Evolutionary conservation across 2,113 vertebrate genomes (phyloP).

Genomic region (Phrynosoma blainvillii): DNA sequence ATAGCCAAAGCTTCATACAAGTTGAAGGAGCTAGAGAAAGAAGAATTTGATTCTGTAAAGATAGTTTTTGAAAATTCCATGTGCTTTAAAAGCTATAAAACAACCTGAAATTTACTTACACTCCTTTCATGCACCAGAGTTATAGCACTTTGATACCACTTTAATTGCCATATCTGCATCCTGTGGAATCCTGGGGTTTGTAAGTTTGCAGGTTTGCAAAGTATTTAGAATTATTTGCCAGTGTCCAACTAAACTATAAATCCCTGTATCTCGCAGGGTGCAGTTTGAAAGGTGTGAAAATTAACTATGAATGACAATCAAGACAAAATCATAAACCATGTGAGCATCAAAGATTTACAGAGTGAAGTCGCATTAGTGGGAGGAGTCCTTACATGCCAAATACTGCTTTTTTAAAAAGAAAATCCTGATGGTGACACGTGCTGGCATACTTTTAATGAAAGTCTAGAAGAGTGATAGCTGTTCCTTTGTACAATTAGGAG

Average conservation of each 20-base stretch:
- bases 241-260: no score
- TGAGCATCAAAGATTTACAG: background rate
- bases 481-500: no score
- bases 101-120: background rate
- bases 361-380: background rate
- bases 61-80: background rate
- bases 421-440: no score
- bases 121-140: no score
- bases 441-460: no score
- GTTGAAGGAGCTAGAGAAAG: conserved; percentile 80
- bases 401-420: background rate
- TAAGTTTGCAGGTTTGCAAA: no score
- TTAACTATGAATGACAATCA: background rate
- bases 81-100: background rate
- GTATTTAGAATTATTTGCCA: no score
- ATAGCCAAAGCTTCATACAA: conserved; percentile 82
- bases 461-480: no score
- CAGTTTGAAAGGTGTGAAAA: background rate
- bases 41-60: background rate
- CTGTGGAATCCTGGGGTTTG: no score
- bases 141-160: no score
- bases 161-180: no score
- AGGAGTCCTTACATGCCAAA: background rate
- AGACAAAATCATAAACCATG: background rate
- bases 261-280: no score